phyloP scores from a whole-genome alignment of 2,888 invertebrate genomes.

The Masnerella sp. region DNA sequence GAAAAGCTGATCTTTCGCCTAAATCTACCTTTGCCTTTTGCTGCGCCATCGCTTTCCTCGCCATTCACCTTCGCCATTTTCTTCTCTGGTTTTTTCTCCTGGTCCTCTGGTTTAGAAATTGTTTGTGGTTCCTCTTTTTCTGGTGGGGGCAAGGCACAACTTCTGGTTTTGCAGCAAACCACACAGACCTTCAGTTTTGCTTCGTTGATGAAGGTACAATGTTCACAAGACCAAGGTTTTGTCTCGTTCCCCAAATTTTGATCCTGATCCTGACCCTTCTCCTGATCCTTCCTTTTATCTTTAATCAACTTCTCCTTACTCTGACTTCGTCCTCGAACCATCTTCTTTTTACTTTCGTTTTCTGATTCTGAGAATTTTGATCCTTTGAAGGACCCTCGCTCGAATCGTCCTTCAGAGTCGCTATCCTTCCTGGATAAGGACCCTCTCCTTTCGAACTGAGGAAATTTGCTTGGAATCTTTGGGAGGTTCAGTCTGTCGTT shows the following conservation, averaged over 20 bases:
- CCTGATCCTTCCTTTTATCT: too few relatives aligned
- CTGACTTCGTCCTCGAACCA: too few relatives aligned
- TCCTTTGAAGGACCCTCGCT: conserved; percentile 31
- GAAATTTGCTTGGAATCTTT: conserved; percentile 19
- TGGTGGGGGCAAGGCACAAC: conserved; percentile 69
- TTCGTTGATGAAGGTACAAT: conserved; percentile 93
- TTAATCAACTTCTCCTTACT: conserved; percentile 3
- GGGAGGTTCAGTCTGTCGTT: conserved; percentile 35
- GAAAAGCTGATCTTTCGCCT: conserved; percentile 86
- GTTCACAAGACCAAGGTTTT: conserved; percentile 90
- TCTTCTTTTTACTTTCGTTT: conserved; percentile 18
- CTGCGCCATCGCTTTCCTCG: conserved; percentile 74
- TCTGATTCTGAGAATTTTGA: conserved; percentile 31
- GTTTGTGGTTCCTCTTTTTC: conserved; percentile 53
- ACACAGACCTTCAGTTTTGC: conserved; percentile 87
- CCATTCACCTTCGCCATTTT: conserved; percentile 62
- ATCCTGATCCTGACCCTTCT: neutral
- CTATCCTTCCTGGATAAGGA: conserved; percentile 31
- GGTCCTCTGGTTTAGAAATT: conserved; percentile 39
- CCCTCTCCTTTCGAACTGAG: conserved; percentile 23
- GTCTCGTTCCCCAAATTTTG: conserved; percentile 27
- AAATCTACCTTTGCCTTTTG: conserved; percentile 84
- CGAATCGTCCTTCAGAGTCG: conserved; percentile 16
- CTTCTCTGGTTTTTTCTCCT: conserved; percentile 62
- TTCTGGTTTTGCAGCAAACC: conserved; percentile 89